Percentiles rank a stretch among this genome's conserved stretches.
phyloP scores from a whole-genome alignment of 1,140 invertebrate genomes.

The Drosophila neocordata region DNA sequence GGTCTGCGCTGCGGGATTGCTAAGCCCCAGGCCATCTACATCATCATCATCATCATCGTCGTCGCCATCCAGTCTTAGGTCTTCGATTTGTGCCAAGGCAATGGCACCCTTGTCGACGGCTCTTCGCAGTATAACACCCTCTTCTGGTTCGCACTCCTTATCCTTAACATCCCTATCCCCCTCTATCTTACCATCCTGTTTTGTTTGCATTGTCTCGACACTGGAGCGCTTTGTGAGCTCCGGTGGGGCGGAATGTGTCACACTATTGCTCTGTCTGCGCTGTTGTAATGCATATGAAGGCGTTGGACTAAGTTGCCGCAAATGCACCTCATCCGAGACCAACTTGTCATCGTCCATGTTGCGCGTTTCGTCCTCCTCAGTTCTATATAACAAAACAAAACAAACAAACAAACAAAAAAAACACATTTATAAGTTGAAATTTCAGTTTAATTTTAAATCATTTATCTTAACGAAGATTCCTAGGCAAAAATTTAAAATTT shows the following conservation, averaged over 20 bases:
- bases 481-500: conserved; percentile 27
- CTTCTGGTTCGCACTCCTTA: conserved; percentile 34
- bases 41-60: conserved; percentile 37
- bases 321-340: conserved; percentile 73
- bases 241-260: conserved; percentile 60
- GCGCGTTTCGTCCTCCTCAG: conserved; percentile 56
- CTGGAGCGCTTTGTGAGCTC: conserved; percentile 50
- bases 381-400: conserved; percentile 47
- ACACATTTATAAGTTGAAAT: background rate
- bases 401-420: too few species aligned
- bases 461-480: too few species aligned
- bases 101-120: conserved; percentile 55
- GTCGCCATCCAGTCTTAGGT: conserved; percentile 60
- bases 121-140: conserved; percentile 55
- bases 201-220: conserved; percentile 18
- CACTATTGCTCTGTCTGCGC: conserved; percentile 53
- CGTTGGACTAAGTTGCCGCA: conserved; percentile 71
- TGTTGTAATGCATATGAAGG: conserved; percentile 56
- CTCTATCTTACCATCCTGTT: conserved; percentile 24
- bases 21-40: conserved; percentile 43
- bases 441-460: background rate
- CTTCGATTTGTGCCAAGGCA: conserved; percentile 73
- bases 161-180: conserved; percentile 1
- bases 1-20: conserved; percentile 71
- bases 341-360: conserved; percentile 79